A percentile compares a stretch with the other conserved stretches of the same genome.
These are phyloP conservation scores for Cataglyphis rosenhaueri DNA, from an alignment of 2,888 invertebrate genomes.

Conservation along the genomic window DNA sequence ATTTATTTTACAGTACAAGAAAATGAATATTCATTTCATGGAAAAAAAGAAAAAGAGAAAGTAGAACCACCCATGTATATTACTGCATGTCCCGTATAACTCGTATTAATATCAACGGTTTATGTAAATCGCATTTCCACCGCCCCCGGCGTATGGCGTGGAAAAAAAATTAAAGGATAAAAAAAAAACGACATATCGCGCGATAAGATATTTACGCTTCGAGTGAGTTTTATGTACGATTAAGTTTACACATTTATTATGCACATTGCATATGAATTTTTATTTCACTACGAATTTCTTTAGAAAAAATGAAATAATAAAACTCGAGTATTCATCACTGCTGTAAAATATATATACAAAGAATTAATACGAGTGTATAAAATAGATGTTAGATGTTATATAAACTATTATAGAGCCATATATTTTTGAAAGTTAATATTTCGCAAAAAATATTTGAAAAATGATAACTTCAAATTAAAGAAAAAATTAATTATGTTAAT, in stretches of 20 bases:
- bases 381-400: background rate
- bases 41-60: constrained; percentile 13
- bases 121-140: constrained; percentile 37
- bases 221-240: background rate
- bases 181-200: background rate
- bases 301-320: background rate
- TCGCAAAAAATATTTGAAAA: background rate
- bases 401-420: background rate
- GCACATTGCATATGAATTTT: background rate
- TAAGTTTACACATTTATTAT: constrained; percentile 18
- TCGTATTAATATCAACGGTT: constrained; percentile 30
- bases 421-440: background rate
- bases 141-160: background rate
- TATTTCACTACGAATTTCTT: constrained; percentile 7
- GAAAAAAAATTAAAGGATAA: constrained; percentile 11
- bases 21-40: constrained; percentile 41
- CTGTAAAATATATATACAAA: background rate
- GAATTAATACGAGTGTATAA: background rate
- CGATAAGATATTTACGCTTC: constrained; percentile 17
- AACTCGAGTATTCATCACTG: background rate
- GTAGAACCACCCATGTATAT: constrained; percentile 18
- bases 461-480: background rate
- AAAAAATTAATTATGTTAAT: background rate
- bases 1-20: constrained; percentile 31
- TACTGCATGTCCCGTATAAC: constrained; percentile 2